phyloP scores from a whole-genome alignment of 30 jellyfish, hydroid and myxozoan genomes.

The Hydra vulgaris region DNA sequence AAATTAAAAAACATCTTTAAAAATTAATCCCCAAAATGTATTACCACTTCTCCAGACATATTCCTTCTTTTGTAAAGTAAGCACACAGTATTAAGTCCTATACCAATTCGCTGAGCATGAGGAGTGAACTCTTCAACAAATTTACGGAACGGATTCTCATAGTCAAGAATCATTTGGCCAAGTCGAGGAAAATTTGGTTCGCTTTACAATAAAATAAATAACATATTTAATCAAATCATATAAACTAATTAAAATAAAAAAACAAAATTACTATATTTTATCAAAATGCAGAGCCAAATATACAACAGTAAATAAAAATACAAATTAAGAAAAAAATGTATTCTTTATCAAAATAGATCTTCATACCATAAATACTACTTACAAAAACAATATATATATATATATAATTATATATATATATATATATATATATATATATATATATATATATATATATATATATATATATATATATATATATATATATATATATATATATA shows the following conservation, averaged over 20 bases:
- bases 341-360: no score
- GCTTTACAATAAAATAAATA: conserved; percentile 15
- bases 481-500: no score
- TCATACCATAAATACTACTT: no score
- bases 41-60: conserved; percentile 76
- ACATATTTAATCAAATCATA: neutral
- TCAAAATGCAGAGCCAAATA: neutral
- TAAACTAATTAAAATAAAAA: no score
- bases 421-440: no score
- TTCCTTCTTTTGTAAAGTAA: conserved; percentile 48
- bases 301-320: neutral
- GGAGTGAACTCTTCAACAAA: conserved; percentile 82
- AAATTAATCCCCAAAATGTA: no score
- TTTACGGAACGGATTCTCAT: conserved; percentile 63
- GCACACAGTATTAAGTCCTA: conserved; percentile 62
- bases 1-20: no score
- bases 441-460: no score
- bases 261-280: neutral
- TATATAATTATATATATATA: no score
- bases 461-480: no score
- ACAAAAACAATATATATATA: no score
- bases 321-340: no score
- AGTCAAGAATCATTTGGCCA: conserved; percentile 90
- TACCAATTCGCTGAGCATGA: conserved; percentile 89
- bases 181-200: conserved; percentile 81